Evolutionary conservation across 2,113 vertebrate genomes (phyloP).

Genomic region (Platichthys stellatus): DNA sequence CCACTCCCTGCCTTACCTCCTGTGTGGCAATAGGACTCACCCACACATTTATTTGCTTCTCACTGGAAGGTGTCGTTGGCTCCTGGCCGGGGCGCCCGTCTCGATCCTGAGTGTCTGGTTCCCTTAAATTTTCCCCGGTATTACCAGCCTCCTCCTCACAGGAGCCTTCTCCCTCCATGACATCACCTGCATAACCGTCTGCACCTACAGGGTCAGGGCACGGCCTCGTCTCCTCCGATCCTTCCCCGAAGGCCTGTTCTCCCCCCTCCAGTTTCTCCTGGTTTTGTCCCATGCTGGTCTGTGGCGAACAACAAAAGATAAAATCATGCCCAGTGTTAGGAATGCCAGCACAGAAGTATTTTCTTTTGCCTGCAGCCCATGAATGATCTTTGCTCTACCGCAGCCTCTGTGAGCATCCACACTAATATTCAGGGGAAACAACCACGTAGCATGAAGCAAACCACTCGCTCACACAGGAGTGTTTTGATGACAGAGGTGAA

Average conservation of each 20-base stretch:
- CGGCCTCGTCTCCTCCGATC: constrained; percentile 43
- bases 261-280: constrained; percentile 75
- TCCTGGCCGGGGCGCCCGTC: constrained; percentile 53
- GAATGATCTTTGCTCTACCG: constrained; percentile 20
- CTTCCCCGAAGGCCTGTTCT: constrained; percentile 42
- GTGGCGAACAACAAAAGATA: constrained; percentile 55
- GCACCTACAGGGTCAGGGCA: constrained; percentile 50
- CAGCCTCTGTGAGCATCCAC: constrained; percentile 5
- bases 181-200: constrained; percentile 40
- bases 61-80: constrained; percentile 74
- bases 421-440: background rate
- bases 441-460: constrained; percentile 20
- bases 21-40: constrained; percentile 55
- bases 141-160: constrained; percentile 54
- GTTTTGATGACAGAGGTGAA: constrained; percentile 40
- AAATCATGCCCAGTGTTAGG: constrained; percentile 46
- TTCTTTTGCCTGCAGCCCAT: constrained; percentile 31
- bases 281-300: constrained; percentile 84
- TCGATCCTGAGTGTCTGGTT: constrained; percentile 51
- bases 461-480: constrained; percentile 47
- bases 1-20: constrained; percentile 75
- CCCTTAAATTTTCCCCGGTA: constrained; percentile 47
- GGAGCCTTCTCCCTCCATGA: constrained; percentile 63
- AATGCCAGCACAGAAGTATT: constrained; percentile 45
- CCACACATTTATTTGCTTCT: constrained; percentile 59